Base-by-base conservation (phyloP, 2,113 vertebrate species). In the Saguinus midas region DNA sequence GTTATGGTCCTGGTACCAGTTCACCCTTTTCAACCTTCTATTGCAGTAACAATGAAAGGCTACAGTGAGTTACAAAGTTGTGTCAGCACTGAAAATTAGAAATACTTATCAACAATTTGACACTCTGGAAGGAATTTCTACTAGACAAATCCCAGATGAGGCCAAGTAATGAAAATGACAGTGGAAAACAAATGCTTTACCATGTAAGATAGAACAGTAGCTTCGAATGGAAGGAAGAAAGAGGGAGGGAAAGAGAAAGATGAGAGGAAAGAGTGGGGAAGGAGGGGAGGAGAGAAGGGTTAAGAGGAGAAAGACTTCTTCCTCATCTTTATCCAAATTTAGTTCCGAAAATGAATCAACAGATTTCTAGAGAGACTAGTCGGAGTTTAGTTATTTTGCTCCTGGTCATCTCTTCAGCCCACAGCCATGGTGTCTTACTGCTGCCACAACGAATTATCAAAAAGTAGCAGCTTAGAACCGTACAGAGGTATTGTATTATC, bases 321-420 rank as follows among this genome's bases (percentile, higher is more conserved):
- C 16, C 27, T 78, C 25, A 29, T 81, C 40, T 72, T 64, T 79
- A 72, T 58, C 40, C 40, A 73, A 55, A 85, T 57, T 66, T 75
- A 66, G 96, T 52, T 93, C 29, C 75, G 16, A 80, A 95, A 68
- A 87, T 96, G 25, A 84, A 13, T 45, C 90, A 52, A 23, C 23
- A 72, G 7, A 29, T 80, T 78, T 91, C 76, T 91, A 75, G n/a
- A 95, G 58, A 92, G 29, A 82, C 11, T 14, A 58, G 8, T 18
- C 66, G 2, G 35, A 85, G 37, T 43, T 78, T 80, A 37, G 73
- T 91, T n/a, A 45, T 91, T 87, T 82, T 92, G 45, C 68, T 81
- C 23, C 35, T 13, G 16, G 55, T 57, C 29, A 64, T 23, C 18
- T 55, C 40, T 37, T 91, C 21, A 58, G 8, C 52, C 78, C 20